Evolutionary conservation across 2,797 vertebrate species (phyloP).

Genomic region (Euthynnus affinis): DNA sequence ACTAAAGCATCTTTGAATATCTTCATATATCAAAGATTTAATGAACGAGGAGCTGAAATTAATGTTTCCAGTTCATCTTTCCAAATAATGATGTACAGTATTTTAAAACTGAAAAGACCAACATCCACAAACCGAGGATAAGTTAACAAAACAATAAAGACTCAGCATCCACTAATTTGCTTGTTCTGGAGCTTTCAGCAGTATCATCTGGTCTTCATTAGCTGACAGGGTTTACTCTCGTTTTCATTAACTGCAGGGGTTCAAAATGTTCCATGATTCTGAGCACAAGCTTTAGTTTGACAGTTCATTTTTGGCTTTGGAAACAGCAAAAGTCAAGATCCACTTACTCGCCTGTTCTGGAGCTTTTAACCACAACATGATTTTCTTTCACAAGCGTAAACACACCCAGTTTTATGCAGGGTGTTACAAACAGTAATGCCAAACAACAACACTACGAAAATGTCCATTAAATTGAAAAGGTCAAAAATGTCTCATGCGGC

Average conservation of each 20-base stretch:
- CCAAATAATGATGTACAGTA: not conserved
- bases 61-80: not conserved
- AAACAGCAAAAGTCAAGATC: not conserved
- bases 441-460: conserved; percentile 12
- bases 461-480: conserved; percentile 55
- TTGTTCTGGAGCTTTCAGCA: not conserved
- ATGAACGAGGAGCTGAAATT: not conserved
- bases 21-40: not conserved
- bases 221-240: not conserved
- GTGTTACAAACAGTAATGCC: conserved; percentile 20
- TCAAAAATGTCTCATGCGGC: conserved; percentile 37
- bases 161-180: not conserved
- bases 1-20: not conserved
- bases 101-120: not conserved
- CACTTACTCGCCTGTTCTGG: not conserved
- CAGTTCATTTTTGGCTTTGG: not conserved
- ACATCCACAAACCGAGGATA: not conserved
- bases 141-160: conserved; percentile 1
- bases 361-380: not conserved
- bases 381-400: not conserved
- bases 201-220: not conserved
- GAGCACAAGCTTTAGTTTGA: not conserved
- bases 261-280: not conserved
- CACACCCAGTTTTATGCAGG: conserved; percentile 12
- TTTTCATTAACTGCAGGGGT: not conserved